Conservation (phyloP, 2,797 vertebrate species). For the Pangasius mekongensis region DNA sequence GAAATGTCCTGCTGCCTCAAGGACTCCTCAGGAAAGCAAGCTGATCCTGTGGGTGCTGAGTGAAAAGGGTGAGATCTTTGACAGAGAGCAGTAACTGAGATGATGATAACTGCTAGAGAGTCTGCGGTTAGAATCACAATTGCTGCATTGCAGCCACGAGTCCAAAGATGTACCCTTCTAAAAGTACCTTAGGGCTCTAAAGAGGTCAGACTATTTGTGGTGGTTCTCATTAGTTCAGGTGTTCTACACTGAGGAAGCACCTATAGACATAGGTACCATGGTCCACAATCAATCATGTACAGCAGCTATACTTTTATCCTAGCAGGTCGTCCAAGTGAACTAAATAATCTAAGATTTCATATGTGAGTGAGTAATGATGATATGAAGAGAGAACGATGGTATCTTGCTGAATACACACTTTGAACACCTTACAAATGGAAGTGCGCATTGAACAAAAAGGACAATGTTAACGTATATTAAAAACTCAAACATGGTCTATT, state of each 20-base stretch:
- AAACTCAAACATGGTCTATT: background rate
- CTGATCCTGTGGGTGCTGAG: constrained; percentile 36
- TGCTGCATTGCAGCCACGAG: background rate
- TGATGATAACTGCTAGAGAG: constrained; percentile 25
- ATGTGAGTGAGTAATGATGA: no score
- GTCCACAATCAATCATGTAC: background rate
- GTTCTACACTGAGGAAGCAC: constrained; percentile 11
- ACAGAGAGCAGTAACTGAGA: constrained; percentile 22
- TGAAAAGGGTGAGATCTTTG: constrained; percentile 16
- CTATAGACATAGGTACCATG: constrained; percentile 13
- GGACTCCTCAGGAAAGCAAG: constrained; percentile 28
- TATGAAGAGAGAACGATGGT: background rate
- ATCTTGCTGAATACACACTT: background rate
- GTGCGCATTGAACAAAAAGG: background rate
- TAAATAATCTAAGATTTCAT: background rate
- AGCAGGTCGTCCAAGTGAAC: background rate
- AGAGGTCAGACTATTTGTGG: constrained; percentile 20
- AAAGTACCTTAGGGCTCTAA: background rate
- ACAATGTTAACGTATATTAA: background rate
- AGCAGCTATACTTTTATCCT: background rate
- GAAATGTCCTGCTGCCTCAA: constrained; percentile 18
- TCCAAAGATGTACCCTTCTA: background rate
- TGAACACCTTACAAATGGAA: background rate
- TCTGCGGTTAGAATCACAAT: constrained; percentile 34
- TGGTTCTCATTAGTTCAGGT: constrained; percentile 17